Evolutionary conservation across 2,113 vertebrate genomes (phyloP).

Genomic region (Turdus rufiventris): DNA sequence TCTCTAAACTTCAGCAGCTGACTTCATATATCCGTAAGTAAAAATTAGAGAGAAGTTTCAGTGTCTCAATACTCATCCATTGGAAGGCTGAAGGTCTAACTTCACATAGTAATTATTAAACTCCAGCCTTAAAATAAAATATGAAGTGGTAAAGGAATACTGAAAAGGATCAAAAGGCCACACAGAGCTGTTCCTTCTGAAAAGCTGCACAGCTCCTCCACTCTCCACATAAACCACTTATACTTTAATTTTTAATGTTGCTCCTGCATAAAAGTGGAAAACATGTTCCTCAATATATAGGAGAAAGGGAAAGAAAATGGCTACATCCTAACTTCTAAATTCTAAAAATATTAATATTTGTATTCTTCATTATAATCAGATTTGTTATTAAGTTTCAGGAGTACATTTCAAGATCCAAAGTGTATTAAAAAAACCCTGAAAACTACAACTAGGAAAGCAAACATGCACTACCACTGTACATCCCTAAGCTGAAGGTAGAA

Average conservation of each 20-base stretch:
- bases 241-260: neutral
- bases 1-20: neutral
- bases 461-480: neutral
- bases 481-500: neutral
- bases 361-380: neutral
- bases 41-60: neutral
- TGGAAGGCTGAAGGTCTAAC: neutral
- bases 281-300: neutral
- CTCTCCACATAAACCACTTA: neutral
- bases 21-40: neutral
- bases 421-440: fast-evolving
- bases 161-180: neutral
- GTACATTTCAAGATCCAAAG: neutral
- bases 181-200: neutral
- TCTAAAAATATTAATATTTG: neutral
- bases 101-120: neutral
- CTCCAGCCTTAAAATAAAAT: neutral
- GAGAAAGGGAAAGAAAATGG: neutral
- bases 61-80: neutral
- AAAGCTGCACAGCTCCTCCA: neutral
- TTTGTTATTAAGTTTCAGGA: neutral
- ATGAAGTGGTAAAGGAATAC: neutral
- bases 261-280: neutral
- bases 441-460: neutral
- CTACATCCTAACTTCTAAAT: neutral